Evolutionary conservation across 1,140 invertebrate species (phyloP).

Genomic region (Heliconius melpomene): DNA sequence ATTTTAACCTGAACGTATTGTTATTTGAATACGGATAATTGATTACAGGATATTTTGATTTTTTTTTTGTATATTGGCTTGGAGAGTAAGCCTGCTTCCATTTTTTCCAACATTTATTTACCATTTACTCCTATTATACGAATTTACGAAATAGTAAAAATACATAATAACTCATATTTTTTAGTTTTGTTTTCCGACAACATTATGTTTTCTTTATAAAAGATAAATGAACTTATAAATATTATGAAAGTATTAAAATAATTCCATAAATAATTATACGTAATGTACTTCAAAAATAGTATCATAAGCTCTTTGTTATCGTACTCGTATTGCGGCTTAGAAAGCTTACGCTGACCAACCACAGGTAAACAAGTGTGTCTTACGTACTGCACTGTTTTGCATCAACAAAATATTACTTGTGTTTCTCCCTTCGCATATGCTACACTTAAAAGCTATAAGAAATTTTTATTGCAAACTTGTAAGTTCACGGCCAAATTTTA

Average conservation of each 20-base stretch:
- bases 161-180: too few relatives aligned
- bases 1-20: conserved; percentile 5
- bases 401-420: conserved; percentile 32
- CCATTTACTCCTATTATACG: too few relatives aligned
- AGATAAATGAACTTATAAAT: neutral
- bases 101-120: too few relatives aligned
- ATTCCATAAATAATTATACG: neutral
- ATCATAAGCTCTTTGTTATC: conserved; percentile 19
- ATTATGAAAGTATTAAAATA: neutral
- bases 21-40: neutral
- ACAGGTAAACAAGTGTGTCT: conserved; percentile 36
- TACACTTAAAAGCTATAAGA: conserved; percentile 12
- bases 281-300: conserved; percentile 12
- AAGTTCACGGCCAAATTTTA: conserved; percentile 34
- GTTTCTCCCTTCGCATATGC: conserved; percentile 4
- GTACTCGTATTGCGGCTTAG: conserved; percentile 31
- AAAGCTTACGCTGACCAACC: conserved; percentile 33
- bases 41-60: neutral
- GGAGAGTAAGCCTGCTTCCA: too few relatives aligned
- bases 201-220: too few relatives aligned
- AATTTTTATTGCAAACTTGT: conserved; percentile 28
- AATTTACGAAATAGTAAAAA: too few relatives aligned
- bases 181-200: too few relatives aligned
- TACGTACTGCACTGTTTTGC: conserved; percentile 26
- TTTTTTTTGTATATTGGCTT: too few relatives aligned